Percentiles rank a stretch among this genome's conserved stretches.
phyloP scores from a whole-genome alignment of 2,113 vertebrate genomes.

The Megalops atlanticus region DNA sequence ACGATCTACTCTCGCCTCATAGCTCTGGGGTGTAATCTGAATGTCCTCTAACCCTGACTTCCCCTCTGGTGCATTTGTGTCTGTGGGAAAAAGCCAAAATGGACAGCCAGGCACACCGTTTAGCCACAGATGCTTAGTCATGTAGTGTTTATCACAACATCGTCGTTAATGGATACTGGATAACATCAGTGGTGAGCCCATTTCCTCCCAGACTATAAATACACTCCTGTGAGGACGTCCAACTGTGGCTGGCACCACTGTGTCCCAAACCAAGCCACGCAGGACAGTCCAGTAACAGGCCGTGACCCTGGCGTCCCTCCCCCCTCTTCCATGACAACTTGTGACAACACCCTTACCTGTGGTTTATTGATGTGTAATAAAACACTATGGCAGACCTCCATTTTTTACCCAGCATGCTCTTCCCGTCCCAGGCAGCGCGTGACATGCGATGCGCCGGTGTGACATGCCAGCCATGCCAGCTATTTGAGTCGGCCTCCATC shows the following conservation, averaged over 20 bases:
- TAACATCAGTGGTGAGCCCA: background rate
- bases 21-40: background rate
- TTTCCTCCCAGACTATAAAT: background rate
- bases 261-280: background rate
- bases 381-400: background rate
- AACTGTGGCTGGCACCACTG: background rate
- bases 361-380: background rate
- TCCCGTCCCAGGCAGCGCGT: background rate
- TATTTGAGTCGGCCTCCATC: constrained; percentile 22
- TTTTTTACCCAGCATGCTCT: background rate
- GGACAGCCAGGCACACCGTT: background rate
- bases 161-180: background rate
- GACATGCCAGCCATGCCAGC: constrained; percentile 23
- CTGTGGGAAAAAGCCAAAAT: background rate
- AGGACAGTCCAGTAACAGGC: background rate
- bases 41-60: constrained; percentile 13
- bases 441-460: constrained; percentile 30
- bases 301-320: background rate
- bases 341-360: background rate
- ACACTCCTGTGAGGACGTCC: background rate
- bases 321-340: background rate
- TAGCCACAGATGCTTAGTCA: background rate
- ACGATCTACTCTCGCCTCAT: background rate
- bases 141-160: background rate
- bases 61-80: background rate